These are phyloP conservation scores for Volucella inflata DNA, from an alignment of 2,888 invertebrate species.

Conservation along the genomic window DNA sequence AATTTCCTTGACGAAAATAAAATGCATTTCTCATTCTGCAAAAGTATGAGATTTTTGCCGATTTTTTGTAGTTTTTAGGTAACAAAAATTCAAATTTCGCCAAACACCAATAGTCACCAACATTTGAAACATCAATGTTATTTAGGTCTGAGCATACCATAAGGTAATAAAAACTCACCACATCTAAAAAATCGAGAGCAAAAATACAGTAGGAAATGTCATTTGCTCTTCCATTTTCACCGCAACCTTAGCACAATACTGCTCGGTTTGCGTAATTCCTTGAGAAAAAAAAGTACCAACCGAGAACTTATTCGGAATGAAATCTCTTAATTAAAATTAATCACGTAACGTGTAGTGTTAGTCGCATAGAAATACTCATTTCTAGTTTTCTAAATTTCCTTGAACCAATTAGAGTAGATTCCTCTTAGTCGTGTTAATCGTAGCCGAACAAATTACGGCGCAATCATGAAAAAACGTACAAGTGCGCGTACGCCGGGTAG, in stretches of 20 bases:
- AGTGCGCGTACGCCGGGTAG: slow-evolving; percentile 78
- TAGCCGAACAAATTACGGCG: slow-evolving; percentile 25
- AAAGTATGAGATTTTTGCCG: no score
- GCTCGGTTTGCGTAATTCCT: slow-evolving; percentile 59
- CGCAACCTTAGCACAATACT: slow-evolving; percentile 26
- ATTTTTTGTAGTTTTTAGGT: no score
- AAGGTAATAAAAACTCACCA: background rate
- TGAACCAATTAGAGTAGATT: background rate
- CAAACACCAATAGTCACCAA: no score
- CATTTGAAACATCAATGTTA: no score
- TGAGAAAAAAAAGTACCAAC: background rate
- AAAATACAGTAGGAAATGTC: slow-evolving; percentile 33
- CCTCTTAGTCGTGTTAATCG: background rate
- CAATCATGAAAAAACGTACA: slow-evolving; percentile 81
- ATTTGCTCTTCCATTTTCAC: slow-evolving; percentile 51
- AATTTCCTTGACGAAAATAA: no score
- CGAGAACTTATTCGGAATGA: slow-evolving; percentile 27
- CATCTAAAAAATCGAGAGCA: background rate
- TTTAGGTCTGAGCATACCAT: slow-evolving; percentile 21
- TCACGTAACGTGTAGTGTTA: slow-evolving; percentile 30
- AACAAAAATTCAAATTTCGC: no score
- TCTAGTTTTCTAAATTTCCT: background rate
- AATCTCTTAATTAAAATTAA: slow-evolving; percentile 60
- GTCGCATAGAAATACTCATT: background rate
- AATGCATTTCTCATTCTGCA: no score